Conservation (phyloP, 2,888 invertebrate genomes). For the Sphecodes monilicornis region DNA sequence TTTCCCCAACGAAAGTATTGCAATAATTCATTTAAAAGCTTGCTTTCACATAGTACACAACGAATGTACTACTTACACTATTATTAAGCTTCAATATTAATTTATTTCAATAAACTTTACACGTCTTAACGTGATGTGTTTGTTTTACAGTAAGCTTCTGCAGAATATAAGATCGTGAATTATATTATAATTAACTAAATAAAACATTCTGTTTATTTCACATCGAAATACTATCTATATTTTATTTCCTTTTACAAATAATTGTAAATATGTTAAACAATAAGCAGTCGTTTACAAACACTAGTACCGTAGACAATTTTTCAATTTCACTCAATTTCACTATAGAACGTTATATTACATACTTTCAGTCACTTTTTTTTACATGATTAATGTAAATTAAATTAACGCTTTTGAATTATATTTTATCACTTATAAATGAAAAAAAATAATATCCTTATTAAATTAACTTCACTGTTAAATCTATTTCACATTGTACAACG, state of each 20-base stretch:
- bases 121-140: conserved; percentile 7
- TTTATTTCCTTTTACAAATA: not conserved
- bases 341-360: not conserved
- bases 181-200: not conserved
- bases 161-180: too few relatives aligned
- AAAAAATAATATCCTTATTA: not conserved
- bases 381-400: not conserved
- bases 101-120: conserved; percentile 8
- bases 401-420: not conserved
- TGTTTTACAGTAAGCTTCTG: not conserved
- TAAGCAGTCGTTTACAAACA: not conserved
- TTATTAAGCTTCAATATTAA: conserved; percentile 12
- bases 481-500: not conserved
- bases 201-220: conserved; percentile 1
- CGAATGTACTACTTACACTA: conserved; percentile 23
- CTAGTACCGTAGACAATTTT: not conserved
- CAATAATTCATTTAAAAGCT: not conserved
- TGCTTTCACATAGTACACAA: not conserved
- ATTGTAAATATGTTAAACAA: not conserved
- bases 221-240: not conserved
- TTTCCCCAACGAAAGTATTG: conserved; percentile 14
- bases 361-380: not conserved
- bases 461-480: not conserved
- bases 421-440: not conserved
- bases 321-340: too few relatives aligned